A percentile compares a stretch with the other conserved stretches of the same genome.
These are phyloP conservation scores for Brenthis daphne DNA, from an alignment of 2,888 invertebrate genomes.

Conservation along the genomic window DNA sequence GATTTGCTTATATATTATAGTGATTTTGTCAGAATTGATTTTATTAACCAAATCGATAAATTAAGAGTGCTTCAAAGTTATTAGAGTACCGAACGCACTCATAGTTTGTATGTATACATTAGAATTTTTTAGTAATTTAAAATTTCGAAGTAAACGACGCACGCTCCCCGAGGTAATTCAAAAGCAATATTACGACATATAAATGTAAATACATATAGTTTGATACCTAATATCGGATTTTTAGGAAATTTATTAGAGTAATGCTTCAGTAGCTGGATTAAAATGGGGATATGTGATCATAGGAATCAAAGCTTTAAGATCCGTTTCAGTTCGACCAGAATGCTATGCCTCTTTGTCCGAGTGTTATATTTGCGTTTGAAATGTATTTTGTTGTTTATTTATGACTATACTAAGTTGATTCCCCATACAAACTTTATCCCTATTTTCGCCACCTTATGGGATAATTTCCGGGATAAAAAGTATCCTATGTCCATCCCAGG, in stretches of 20 bases:
- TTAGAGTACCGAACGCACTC: slow-evolving; percentile 74
- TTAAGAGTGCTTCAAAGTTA: slow-evolving; percentile 76
- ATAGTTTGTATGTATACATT: slow-evolving; percentile 69
- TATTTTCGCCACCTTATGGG: too few relatives aligned
- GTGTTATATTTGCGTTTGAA: neutral
- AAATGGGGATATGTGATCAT: slow-evolving; percentile 73
- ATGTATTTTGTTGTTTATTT: neutral
- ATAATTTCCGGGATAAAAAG: too few relatives aligned
- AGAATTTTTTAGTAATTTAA: slow-evolving; percentile 75
- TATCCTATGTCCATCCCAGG: too few relatives aligned
- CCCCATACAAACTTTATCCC: too few relatives aligned
- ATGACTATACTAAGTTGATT: neutral
- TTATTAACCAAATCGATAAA: slow-evolving; percentile 70
- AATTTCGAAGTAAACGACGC: slow-evolving; percentile 70
- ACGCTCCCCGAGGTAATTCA: slow-evolving; percentile 80
- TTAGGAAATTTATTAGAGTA: slow-evolving; percentile 78
- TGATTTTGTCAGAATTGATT: slow-evolving; percentile 60
- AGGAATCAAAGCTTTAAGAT: slow-evolving; percentile 81
- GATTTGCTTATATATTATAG: slow-evolving; percentile 63
- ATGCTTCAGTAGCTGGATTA: slow-evolving; percentile 73
- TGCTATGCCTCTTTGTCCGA: slow-evolving; percentile 59
- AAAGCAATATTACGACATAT: slow-evolving; percentile 82
- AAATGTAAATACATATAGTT: slow-evolving; percentile 82
- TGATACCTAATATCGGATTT: slow-evolving; percentile 76
- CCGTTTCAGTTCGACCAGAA: slow-evolving; percentile 68